These are phyloP conservation scores for Phyllopteryx taeniolatus DNA, from an alignment of 2,113 vertebrate genomes.

Conservation along the genomic window DNA sequence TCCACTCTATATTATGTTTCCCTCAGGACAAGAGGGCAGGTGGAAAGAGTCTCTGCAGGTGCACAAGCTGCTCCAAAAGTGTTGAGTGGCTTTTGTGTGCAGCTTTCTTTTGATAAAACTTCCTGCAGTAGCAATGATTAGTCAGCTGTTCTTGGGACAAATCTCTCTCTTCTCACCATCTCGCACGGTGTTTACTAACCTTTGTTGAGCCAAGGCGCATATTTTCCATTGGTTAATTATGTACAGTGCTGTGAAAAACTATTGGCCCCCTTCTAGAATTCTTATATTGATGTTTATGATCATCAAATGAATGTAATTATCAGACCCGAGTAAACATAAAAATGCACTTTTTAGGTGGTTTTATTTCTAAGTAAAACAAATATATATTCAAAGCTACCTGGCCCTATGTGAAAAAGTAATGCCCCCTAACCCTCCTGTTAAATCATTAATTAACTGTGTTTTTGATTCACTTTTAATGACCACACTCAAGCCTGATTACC, in stretches of 20 bases:
- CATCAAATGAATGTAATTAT: too few species aligned
- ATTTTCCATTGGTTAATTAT: background rate
- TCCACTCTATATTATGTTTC: slow-evolving; percentile 55
- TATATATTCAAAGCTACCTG: too few species aligned
- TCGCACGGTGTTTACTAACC: background rate
- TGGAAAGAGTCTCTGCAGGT: slow-evolving; percentile 49
- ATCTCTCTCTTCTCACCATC: background rate
- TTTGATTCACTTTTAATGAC: too few species aligned
- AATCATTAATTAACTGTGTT: too few species aligned
- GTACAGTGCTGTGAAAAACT: background rate
- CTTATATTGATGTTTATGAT: too few species aligned
- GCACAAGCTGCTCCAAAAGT: slow-evolving; percentile 45
- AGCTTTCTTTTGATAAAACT: slow-evolving; percentile 1
- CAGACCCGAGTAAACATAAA: too few species aligned
- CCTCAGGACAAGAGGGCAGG: slow-evolving; percentile 50
- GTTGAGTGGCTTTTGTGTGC: slow-evolving; percentile 30
- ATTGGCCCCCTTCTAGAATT: too few species aligned
- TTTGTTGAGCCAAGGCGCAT: background rate
- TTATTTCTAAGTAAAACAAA: too few species aligned
- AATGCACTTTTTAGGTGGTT: too few species aligned
- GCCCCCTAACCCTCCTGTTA: too few species aligned
- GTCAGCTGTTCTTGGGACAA: background rate
- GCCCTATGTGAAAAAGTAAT: too few species aligned
- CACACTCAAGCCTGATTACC: too few species aligned
- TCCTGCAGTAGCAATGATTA: background rate